These are phyloP conservation scores for Ochlodes sylvanus DNA, from an alignment of 2,888 invertebrate genomes.

Conservation along the genomic window DNA sequence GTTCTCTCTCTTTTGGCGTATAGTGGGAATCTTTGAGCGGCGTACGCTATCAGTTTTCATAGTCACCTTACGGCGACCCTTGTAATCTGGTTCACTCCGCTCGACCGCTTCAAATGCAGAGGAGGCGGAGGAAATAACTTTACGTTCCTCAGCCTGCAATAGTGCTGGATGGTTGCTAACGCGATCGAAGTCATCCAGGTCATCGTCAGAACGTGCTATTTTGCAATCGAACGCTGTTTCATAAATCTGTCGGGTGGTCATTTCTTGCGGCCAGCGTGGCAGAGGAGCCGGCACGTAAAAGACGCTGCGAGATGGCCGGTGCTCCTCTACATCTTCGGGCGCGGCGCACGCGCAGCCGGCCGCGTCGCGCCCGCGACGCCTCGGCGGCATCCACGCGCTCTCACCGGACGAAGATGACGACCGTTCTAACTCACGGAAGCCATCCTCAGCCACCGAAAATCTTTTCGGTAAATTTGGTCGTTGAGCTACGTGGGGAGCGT, in stretches of 20 bases:
- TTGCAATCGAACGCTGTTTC: constrained; percentile 96
- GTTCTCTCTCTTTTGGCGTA: constrained; percentile 80
- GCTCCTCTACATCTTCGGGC: constrained; percentile 88
- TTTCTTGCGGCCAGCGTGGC: constrained; percentile 86
- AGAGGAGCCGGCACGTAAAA: constrained; percentile 89
- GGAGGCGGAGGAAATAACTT: constrained; percentile 78
- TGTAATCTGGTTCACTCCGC: constrained; percentile 78
- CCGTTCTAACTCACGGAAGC: constrained; percentile 84
- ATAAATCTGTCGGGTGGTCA: constrained; percentile 90
- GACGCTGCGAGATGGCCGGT: constrained; percentile 87
- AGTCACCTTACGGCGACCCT: constrained; percentile 84
- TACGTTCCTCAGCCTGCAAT: constrained; percentile 82
- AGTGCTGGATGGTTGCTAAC: constrained; percentile 92
- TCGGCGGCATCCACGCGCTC: constrained; percentile 89
- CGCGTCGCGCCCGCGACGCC: constrained; percentile 87
- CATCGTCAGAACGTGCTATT: constrained; percentile 91
- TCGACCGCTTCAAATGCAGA: constrained; percentile 81
- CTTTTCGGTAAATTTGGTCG: constrained; percentile 86
- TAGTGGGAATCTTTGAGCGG: constrained; percentile 86
- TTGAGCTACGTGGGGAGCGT: constrained; percentile 88
- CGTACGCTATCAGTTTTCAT: constrained; percentile 83
- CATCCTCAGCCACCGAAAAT: constrained; percentile 89
- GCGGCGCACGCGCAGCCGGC: constrained; percentile 90
- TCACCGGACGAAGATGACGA: constrained; percentile 84
- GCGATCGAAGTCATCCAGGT: constrained; percentile 92